phyloP scores from a whole-genome alignment of 1,140 invertebrate species.

The Acromyrmex heyeri region DNA sequence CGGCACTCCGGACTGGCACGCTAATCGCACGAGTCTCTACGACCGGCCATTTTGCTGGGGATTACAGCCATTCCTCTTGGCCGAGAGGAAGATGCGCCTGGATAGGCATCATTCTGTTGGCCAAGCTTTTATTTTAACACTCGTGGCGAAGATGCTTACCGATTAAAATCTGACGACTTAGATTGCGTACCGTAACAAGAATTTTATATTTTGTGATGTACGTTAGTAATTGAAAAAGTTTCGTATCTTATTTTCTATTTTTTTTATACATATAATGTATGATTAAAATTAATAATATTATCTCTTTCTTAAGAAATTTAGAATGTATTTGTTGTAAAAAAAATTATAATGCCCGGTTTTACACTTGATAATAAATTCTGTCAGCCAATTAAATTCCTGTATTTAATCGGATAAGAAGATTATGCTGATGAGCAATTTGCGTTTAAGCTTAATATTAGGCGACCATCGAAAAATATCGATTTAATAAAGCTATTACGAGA shows the following conservation, averaged over 20 bases:
- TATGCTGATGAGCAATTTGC: slow-evolving; percentile 19
- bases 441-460: slow-evolving; percentile 20
- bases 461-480: slow-evolving; percentile 27
- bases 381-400: slow-evolving; percentile 12
- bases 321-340: neutral
- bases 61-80: slow-evolving; percentile 50
- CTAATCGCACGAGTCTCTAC: slow-evolving; percentile 70
- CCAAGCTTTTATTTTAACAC: slow-evolving; percentile 53
- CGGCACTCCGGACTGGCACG: slow-evolving; percentile 46
- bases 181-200: neutral
- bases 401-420: slow-evolving; percentile 36
- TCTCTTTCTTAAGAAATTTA: slow-evolving; percentile 1
- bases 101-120: slow-evolving; percentile 43
- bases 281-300: neutral
- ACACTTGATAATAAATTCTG: neutral
- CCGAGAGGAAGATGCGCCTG: slow-evolving; percentile 55
- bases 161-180: slow-evolving; percentile 54
- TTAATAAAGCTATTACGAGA: slow-evolving; percentile 21
- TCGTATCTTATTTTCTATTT: neutral
- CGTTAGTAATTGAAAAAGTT: neutral
- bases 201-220: neutral
- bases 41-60: slow-evolving; percentile 66
- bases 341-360: neutral
- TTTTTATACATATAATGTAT: neutral
- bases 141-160: slow-evolving; percentile 18